phyloP scores from a whole-genome alignment of 2,113 vertebrate genomes.

The Chitala chitala region DNA sequence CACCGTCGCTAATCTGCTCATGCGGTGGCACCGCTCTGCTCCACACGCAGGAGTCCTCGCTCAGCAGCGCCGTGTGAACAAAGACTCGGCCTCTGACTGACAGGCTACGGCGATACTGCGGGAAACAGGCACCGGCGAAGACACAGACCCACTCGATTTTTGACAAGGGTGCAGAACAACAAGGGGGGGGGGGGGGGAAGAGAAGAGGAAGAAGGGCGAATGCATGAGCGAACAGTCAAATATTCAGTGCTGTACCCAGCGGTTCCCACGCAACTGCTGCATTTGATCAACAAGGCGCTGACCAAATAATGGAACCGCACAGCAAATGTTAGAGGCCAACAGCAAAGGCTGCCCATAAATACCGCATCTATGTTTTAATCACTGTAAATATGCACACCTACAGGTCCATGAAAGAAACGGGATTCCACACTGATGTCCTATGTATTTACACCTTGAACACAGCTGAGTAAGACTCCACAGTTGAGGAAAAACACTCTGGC shows the following conservation, averaged over 20 bases:
- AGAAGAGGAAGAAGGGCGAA: not conserved
- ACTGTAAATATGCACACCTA: not conserved
- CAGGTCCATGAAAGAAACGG: no score
- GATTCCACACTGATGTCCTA: no score
- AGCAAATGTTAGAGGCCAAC: not conserved
- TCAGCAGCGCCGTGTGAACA: conserved; percentile 10
- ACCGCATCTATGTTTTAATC: not conserved
- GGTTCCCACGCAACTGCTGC: not conserved
- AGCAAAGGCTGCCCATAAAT: not conserved
- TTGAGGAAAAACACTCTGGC: no score
- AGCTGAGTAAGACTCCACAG: no score
- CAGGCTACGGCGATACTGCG: conserved; percentile 8
- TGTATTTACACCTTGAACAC: no score
- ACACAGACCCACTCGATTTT: not conserved
- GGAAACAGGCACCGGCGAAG: not conserved
- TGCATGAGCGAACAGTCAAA: not conserved
- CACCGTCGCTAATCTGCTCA: conserved; percentile 9
- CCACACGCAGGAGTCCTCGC: not conserved
- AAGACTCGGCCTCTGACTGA: conserved; percentile 6
- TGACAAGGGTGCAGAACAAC: not conserved
- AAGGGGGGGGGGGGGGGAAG: not conserved
- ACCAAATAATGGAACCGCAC: not conserved
- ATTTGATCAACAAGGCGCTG: not conserved
- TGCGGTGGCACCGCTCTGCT: not conserved
- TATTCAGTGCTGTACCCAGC: not conserved